Conservation (phyloP, 2,113 vertebrate genomes). For the Hippolais icterina region DNA sequence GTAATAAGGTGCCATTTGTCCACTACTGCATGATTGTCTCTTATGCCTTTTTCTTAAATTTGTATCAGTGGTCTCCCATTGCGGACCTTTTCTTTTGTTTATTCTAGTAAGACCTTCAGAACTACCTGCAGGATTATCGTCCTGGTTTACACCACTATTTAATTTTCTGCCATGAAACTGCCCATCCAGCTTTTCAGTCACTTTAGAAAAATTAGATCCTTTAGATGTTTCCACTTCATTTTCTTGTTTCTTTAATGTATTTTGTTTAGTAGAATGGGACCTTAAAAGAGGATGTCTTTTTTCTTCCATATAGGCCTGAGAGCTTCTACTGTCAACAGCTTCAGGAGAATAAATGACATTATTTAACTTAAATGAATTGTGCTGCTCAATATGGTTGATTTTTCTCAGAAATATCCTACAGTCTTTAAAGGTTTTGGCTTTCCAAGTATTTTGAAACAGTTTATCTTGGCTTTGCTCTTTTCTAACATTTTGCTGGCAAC, state of each 20-base stretch:
- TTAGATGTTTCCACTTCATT: slow-evolving; percentile 55
- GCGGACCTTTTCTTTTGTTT: slow-evolving; percentile 77
- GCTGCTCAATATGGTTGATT: slow-evolving; percentile 85
- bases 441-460: slow-evolving; percentile 82
- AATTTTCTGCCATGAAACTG: slow-evolving; percentile 63
- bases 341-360: slow-evolving; percentile 69
- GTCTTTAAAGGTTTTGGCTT: slow-evolving; percentile 87
- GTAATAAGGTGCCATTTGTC: slow-evolving; percentile 85
- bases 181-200: slow-evolving; percentile 40
- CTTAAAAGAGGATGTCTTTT: slow-evolving; percentile 70
- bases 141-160: slow-evolving; percentile 49
- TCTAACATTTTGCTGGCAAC: slow-evolving; percentile 57
- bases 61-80: slow-evolving; percentile 75
- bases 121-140: slow-evolving; percentile 55
- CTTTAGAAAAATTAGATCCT: slow-evolving; percentile 47
- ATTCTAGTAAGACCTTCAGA: slow-evolving; percentile 71
- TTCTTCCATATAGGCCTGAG: slow-evolving; percentile 52
- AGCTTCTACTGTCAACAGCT: slow-evolving; percentile 50
- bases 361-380: slow-evolving; percentile 73
- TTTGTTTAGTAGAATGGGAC: slow-evolving; percentile 69
- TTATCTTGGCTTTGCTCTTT: slow-evolving; percentile 72
- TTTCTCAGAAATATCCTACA: slow-evolving; percentile 96
- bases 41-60: slow-evolving; percentile 82
- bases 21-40: slow-evolving; percentile 84
- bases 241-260: slow-evolving; percentile 44